Evolutionary conservation across 1,140 invertebrate species (phyloP).

Genomic region (Chelonus insularis): DNA sequence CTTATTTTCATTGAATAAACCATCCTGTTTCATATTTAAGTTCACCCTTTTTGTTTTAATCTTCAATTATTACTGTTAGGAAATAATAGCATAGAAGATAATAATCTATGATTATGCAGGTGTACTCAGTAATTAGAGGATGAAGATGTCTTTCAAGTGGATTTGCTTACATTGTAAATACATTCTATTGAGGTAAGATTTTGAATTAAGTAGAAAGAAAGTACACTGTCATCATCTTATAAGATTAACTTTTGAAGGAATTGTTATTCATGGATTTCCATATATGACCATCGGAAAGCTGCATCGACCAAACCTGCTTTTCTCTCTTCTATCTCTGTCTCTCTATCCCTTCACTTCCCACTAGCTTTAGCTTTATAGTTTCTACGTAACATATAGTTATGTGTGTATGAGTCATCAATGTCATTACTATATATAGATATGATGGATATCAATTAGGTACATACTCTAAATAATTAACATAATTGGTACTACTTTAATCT

Average conservation of each 20-base stretch:
- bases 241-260: neutral
- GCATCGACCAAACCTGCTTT: slow-evolving; percentile 24
- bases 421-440: slow-evolving; percentile 54
- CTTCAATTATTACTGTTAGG: too few relatives aligned
- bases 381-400: slow-evolving; percentile 29
- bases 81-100: too few relatives aligned
- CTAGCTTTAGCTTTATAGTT: slow-evolving; percentile 6
- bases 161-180: too few relatives aligned
- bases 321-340: slow-evolving; percentile 11
- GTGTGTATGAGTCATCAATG: slow-evolving; percentile 52
- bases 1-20: too few relatives aligned
- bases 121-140: too few relatives aligned
- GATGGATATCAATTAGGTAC: slow-evolving; percentile 40
- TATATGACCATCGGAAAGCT: slow-evolving; percentile 17
- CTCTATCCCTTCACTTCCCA: slow-evolving; percentile 30
- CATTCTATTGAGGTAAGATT: too few relatives aligned
- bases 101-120: too few relatives aligned
- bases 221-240: neutral
- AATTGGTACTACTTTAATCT: slow-evolving; percentile 11
- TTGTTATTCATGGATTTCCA: slow-evolving; percentile 14
- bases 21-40: too few relatives aligned
- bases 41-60: too few relatives aligned
- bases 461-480: slow-evolving; percentile 37
- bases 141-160: too few relatives aligned
- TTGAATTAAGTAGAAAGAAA: too few relatives aligned